Evolutionary conservation across 2,888 invertebrate genomes (phyloP), one percentile per base, ranked within the genome.

Genomic region (Drosophila tripunctata): DNA sequence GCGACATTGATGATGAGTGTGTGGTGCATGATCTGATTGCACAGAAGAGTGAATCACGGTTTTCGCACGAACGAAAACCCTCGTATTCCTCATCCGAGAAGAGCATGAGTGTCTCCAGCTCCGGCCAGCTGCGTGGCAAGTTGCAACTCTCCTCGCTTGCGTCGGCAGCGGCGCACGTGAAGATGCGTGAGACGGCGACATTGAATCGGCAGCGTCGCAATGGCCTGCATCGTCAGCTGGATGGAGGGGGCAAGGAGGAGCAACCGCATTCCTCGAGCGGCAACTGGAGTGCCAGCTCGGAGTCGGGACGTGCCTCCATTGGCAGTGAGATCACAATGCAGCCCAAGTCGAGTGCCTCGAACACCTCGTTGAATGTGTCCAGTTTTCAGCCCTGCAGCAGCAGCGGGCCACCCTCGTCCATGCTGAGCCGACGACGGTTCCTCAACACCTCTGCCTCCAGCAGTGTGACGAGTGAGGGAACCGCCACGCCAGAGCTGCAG

Each of bases 231-330:
- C 78, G 88, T 4, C 91, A n/a, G n/a, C n/a, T 93, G 41, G 72
- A 73, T 31, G 72, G 56, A 0, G 93, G 92, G 40, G 87, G 90
- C 67, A 91, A 90, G 64, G 95, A 95, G 90, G 96, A 97, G 69
- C 96, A 96, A 87, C 95, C 95, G 30, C 96, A 97, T 91, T 97
- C 97, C 1, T 97, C 97, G 10, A 96, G 96, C 84, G 98, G 98
- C 33, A 98, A 98, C 91, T 98, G 98, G 98, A 97, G 97, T 76
- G 97, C 96, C 1, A 97, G 97, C 88, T 97, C 97, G 0, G 96
- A 96, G 90, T 96, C 96, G 52, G 96, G 96, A 15, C 93, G 96
- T 66, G 96, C 96, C 4, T 96, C 96, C 54, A 95, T 96, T 64
- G 96, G 96, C 67, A 96, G 96, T 45, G 96, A 96, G 92, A 95